Conservation (phyloP, 2,113 vertebrate genomes). For the Herpetotheres cachinnans region DNA sequence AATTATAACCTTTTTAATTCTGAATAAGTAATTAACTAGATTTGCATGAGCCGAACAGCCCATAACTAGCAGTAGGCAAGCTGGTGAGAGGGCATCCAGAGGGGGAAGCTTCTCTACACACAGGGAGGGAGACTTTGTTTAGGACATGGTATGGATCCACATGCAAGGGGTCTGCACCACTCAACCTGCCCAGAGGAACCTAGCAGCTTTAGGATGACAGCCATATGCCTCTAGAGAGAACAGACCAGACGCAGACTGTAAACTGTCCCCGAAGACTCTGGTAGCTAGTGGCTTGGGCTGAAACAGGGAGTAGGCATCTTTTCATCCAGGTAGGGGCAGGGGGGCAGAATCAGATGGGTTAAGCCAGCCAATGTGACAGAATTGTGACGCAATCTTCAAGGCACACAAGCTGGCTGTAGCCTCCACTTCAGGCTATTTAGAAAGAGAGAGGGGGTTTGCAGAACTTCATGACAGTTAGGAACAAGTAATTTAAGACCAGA, state of each 20-base stretch:
- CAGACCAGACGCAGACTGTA: not conserved
- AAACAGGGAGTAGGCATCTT: not conserved
- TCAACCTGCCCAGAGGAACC: not conserved
- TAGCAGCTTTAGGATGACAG: not conserved
- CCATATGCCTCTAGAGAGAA: not conserved
- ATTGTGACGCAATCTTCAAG: not conserved
- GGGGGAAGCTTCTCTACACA: not conserved
- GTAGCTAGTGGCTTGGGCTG: not conserved
- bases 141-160: rapidly evolving
- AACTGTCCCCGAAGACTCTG: not conserved
- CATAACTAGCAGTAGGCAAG: not conserved
- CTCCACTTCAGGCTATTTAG: not conserved
- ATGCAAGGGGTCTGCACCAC: not conserved
- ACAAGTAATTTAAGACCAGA: not conserved
- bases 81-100: not conserved
- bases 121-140: not conserved
- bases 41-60: not conserved
- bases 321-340: not conserved
- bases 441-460: not conserved
- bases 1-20: not conserved
- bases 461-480: not conserved
- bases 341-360: not conserved
- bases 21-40: not conserved
- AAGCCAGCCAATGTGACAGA: not conserved
- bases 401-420: not conserved